Conservation (phyloP, 2,797 vertebrate species). For the Crypturellus tataupa region DNA sequence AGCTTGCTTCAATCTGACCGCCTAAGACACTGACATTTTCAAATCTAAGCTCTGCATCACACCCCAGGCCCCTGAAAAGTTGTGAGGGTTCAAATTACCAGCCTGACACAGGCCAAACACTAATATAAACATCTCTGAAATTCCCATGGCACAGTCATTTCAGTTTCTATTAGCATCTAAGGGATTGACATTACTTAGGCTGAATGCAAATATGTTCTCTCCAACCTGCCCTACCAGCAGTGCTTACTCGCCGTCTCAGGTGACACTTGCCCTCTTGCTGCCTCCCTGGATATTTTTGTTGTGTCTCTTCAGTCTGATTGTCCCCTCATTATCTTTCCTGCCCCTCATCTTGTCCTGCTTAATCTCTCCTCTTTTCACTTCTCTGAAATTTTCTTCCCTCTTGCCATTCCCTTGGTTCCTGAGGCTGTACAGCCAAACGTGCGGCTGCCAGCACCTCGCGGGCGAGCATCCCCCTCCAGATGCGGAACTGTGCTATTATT, state of each 20-base stretch:
- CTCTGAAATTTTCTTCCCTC: neutral
- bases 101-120: neutral
- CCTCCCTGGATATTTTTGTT: neutral
- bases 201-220: neutral
- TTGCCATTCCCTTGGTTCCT: neutral
- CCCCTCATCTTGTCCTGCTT: neutral
- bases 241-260: neutral
- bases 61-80: neutral
- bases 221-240: neutral
- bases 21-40: neutral
- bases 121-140: neutral
- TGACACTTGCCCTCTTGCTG: neutral
- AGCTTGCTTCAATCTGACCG: neutral
- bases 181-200: neutral
- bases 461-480: neutral
- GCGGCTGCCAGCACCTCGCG: neutral
- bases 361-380: neutral
- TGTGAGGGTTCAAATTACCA: neutral
- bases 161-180: neutral
- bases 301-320: neutral
- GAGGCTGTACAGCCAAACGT: neutral
- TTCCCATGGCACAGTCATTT: neutral
- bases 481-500: neutral
- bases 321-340: neutral
- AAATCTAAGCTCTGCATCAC: neutral